These are phyloP conservation scores for Tragelaphus strepsiceros DNA, from an alignment of 2,113 vertebrate genomes.

Conservation along the genomic window DNA sequence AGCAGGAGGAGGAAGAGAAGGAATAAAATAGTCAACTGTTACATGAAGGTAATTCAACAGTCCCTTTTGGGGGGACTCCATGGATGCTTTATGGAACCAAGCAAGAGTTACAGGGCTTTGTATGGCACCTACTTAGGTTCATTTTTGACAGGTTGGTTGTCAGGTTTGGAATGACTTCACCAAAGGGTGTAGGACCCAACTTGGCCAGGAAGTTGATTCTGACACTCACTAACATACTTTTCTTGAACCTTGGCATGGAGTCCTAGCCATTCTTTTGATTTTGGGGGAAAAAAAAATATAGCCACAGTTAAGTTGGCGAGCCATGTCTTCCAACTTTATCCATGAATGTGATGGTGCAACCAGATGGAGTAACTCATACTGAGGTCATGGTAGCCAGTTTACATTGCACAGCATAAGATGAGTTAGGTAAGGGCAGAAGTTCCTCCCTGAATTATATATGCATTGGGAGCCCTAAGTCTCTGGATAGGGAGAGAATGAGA, in stretches of 20 bases:
- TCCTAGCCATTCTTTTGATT: not conserved
- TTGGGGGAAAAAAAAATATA: too few relatives aligned
- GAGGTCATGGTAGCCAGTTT: not conserved
- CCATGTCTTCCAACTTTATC: not conserved
- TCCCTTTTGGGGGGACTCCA: not conserved
- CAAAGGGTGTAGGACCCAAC: not conserved
- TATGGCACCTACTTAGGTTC: not conserved
- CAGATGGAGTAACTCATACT: not conserved
- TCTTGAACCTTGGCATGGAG: not conserved
- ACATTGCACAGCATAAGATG: not conserved
- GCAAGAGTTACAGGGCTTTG: not conserved
- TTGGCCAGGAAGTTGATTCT: not conserved
- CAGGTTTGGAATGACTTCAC: not conserved
- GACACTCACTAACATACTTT: not conserved
- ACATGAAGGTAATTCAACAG: not conserved
- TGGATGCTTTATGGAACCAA: not conserved
- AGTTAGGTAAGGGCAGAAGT: not conserved
- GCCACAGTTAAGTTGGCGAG: not conserved
- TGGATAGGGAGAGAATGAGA: not conserved
- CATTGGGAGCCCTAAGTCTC: not conserved
- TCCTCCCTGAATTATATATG: not conserved
- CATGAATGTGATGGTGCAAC: not conserved
- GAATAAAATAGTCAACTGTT: not conserved
- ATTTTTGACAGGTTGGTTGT: not conserved
- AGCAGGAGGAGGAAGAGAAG: not conserved